Conservation (phyloP, 2,888 invertebrate species). For the Cerastis rubricosa region DNA sequence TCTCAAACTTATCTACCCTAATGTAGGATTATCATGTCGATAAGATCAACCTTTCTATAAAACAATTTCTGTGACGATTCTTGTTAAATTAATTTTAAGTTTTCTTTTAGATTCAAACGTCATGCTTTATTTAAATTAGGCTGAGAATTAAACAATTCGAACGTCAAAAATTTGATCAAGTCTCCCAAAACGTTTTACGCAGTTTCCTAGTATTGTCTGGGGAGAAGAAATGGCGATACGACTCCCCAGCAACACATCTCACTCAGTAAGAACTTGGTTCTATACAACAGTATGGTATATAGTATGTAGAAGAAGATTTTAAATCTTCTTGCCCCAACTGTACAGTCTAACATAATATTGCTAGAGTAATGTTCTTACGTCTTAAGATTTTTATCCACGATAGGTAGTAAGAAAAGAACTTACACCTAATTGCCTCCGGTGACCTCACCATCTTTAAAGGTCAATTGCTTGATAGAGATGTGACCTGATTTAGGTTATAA, state of each 20-base stretch:
- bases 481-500: slow-evolving; percentile 55
- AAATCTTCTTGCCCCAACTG: background rate
- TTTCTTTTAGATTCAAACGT: background rate
- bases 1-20: background rate
- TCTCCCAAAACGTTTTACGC: background rate
- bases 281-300: too few species aligned
- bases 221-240: background rate
- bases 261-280: background rate
- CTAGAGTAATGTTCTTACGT: background rate
- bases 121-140: background rate
- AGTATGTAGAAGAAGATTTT: background rate
- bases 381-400: slow-evolving; percentile 7
- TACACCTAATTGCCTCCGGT: slow-evolving; percentile 37
- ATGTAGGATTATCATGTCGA: background rate
- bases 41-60: background rate
- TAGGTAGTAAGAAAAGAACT: slow-evolving; percentile 38
- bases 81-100: background rate
- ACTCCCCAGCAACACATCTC: background rate
- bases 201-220: background rate
- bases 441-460: slow-evolving; percentile 53
- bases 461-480: slow-evolving; percentile 66
- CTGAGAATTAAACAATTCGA: too few species aligned
- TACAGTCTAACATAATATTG: background rate
- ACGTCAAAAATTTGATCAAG: background rate
- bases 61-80: background rate